These are phyloP conservation scores for Pangasius macronema DNA, from an alignment of 2,797 vertebrate species.

Conservation along the genomic window DNA sequence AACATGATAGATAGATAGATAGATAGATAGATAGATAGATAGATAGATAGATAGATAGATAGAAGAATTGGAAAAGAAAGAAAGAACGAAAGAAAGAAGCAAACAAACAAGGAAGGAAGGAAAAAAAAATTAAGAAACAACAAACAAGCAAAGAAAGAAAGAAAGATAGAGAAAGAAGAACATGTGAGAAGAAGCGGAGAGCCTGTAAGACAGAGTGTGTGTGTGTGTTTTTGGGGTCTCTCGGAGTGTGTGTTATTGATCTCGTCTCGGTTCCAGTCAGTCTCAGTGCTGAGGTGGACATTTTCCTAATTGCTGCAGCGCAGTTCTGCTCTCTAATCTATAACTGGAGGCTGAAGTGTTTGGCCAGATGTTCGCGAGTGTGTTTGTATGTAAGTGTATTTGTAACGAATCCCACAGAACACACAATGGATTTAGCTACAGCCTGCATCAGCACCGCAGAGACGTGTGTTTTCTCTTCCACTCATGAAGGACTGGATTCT, in stretches of 20 bases:
- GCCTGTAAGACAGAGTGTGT: neutral
- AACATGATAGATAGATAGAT: neutral
- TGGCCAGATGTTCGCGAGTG: neutral
- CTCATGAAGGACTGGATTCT: neutral
- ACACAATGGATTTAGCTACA: neutral
- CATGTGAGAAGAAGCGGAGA: neutral
- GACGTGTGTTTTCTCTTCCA: neutral
- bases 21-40: neutral
- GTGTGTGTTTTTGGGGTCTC: neutral
- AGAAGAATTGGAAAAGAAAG: neutral
- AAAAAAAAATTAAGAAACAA: neutral
- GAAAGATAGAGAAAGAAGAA: neutral
- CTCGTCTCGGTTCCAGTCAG: neutral
- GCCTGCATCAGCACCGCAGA: neutral
- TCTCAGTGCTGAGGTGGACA: slow-evolving; percentile 28
- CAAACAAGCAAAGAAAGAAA: neutral
- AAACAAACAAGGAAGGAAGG: neutral
- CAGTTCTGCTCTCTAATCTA: neutral
- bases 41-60: neutral
- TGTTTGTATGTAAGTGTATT: neutral
- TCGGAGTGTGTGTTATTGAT: slow-evolving; percentile 21
- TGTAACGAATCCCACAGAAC: neutral
- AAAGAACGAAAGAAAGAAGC: neutral
- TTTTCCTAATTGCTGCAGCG: slow-evolving; percentile 25
- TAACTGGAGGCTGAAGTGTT: slow-evolving; percentile 17